Evolutionary conservation across 1,140 invertebrate species (phyloP).

Genomic region (Teleogryllus occipitalis): DNA sequence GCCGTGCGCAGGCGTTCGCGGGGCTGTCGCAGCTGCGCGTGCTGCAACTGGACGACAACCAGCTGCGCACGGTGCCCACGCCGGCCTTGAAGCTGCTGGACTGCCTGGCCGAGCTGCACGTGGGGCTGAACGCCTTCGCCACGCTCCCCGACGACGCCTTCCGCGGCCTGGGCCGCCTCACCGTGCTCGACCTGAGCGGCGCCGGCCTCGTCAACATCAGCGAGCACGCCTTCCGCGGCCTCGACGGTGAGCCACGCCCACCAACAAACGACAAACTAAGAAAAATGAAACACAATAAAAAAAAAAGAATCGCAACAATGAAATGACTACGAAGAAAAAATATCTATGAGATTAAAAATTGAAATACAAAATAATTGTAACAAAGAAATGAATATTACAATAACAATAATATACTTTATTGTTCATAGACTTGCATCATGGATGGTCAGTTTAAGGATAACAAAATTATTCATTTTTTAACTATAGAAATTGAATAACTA

Average conservation of each 20-base stretch:
- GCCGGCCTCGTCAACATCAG: slow-evolving; percentile 69
- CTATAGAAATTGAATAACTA: too few relatives aligned
- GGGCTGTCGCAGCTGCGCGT: slow-evolving; percentile 65
- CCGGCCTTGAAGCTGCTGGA: slow-evolving; percentile 58
- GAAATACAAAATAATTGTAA: too few relatives aligned
- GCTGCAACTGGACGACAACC: slow-evolving; percentile 78
- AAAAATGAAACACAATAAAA: too few relatives aligned
- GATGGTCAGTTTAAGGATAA: too few relatives aligned
- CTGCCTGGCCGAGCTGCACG: slow-evolving; percentile 69
- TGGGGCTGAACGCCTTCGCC: slow-evolving; percentile 73
- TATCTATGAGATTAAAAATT: too few relatives aligned
- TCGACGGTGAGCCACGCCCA: slow-evolving; percentile 31
- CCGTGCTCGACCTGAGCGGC: slow-evolving; percentile 67
- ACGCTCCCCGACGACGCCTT: slow-evolving; percentile 65
- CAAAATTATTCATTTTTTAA: too few relatives aligned
- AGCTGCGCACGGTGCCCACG: slow-evolving; percentile 64
- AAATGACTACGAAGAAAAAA: too few relatives aligned
- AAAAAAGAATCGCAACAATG: too few relatives aligned
- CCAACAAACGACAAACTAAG: too few relatives aligned
- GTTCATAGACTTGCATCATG: too few relatives aligned
- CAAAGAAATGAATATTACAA: too few relatives aligned
- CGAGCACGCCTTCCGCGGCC: slow-evolving; percentile 61
- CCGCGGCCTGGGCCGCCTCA: slow-evolving; percentile 59
- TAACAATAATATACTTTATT: too few relatives aligned
- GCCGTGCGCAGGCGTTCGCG: slow-evolving; percentile 53